Percentiles rank a stretch among this genome's conserved stretches.
Evolutionary conservation across 2,797 vertebrate genomes (phyloP).

Genomic region (Emys orbicularis): DNA sequence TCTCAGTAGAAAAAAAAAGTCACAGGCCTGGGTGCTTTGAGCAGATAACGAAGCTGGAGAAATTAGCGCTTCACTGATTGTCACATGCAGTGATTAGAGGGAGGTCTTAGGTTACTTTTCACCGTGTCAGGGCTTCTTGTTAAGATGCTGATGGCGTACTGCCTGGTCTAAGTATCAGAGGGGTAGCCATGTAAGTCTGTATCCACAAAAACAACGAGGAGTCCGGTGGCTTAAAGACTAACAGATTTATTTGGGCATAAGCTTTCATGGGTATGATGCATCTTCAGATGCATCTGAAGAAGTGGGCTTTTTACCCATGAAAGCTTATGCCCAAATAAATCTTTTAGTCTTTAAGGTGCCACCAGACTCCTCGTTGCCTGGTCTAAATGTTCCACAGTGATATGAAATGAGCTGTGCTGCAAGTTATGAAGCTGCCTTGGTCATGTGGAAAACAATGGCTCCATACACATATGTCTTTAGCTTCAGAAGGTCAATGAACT

Average conservation of each 20-base stretch:
- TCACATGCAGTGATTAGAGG: slow-evolving; percentile 60
- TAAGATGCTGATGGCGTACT: slow-evolving; percentile 69
- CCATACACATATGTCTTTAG: slow-evolving; percentile 40
- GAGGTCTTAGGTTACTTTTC: slow-evolving; percentile 74
- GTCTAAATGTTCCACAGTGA: slow-evolving; percentile 40
- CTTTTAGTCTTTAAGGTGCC: too few relatives aligned
- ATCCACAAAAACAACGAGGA: too few relatives aligned
- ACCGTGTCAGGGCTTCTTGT: slow-evolving; percentile 56
- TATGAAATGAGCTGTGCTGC: slow-evolving; percentile 64
- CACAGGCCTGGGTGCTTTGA: slow-evolving; percentile 34
- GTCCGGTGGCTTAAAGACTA: too few relatives aligned
- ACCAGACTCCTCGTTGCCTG: not conserved
- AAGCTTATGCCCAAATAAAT: too few relatives aligned
- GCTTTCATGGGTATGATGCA: too few relatives aligned
- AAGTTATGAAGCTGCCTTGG: not conserved
- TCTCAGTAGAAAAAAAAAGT: slow-evolving; percentile 24
- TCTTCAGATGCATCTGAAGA: too few relatives aligned
- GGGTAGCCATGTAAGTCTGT: too few relatives aligned
- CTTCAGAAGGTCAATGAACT: slow-evolving; percentile 45
- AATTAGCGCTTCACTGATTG: slow-evolving; percentile 51
- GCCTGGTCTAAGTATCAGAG: slow-evolving; percentile 39
- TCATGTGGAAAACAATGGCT: slow-evolving; percentile 51
- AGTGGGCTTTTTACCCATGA: too few relatives aligned
- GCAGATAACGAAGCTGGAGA: slow-evolving; percentile 64
- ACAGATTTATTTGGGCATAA: too few relatives aligned